Base-by-base conservation (phyloP, 2,113 vertebrate species). In the Rattus rattus region DNA sequence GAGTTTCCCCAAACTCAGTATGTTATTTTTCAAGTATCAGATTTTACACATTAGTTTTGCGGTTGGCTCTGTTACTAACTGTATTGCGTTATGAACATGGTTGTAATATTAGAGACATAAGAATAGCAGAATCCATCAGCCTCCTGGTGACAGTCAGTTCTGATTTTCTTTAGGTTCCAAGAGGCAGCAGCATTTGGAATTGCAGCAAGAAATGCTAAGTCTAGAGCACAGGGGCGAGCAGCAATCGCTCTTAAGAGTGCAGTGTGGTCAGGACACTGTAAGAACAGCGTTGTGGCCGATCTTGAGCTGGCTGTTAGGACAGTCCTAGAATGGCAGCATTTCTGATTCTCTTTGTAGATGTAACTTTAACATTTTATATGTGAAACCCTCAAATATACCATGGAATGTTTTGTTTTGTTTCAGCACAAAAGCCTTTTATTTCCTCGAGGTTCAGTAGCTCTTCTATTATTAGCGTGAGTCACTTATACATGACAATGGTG, bases 321-420 rank as follows among this genome's bases (percentile, higher is more conserved):
- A 10, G 0, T 65, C 65, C 76, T 22, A 49, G 7, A 52, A 4
- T 70, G 52, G 92, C 28, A 39, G 0, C 5, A 17, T 54, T 81
- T 26, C n/a, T 43, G 0, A 1, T 94, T 95, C 72, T 83, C 86
- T 85, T 1, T 89, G 70, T 65, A 76, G 81, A 92, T 28, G 92
- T 84, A 81, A 85, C 76, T 95, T 85, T 20, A 88, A 79, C 86
- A 88, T 67, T 90, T 24, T 94, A 43, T 33, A 96, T 73, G 54
- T 87, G 33, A 80, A 88, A 94, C 54, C 7, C 30, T 93, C 75
- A 65, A 92, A 39, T 86, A 28, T 65, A 1, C 10, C 16, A 3
- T 63, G 39, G 39, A 3, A 1, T 77, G 49, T 73, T 92, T 70
- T 52, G 14, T 72, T 54, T 36, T 72, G 56, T 73, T n/a, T 13